phyloP scores from a whole-genome alignment of 2,113 vertebrate genomes.

The Dryoscopus gambensis region DNA sequence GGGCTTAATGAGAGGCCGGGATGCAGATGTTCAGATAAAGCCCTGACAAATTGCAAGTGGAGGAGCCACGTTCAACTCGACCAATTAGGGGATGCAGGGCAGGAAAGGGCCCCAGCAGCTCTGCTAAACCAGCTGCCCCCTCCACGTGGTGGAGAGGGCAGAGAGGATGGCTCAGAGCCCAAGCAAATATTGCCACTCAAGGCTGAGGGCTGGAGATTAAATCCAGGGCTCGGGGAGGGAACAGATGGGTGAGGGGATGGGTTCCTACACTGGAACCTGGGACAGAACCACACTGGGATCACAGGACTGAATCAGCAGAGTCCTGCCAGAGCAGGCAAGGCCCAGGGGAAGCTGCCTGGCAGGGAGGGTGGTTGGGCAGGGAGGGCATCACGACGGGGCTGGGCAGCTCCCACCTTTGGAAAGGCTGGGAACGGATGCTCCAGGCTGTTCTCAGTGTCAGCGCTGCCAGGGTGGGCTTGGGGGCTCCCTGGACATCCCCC shows the following conservation, averaged over 20 bases:
- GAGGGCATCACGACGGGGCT: accelerated
- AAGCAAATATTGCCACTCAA: not conserved
- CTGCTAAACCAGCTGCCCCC: not conserved
- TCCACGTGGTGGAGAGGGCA: not conserved
- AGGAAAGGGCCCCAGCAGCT: not conserved
- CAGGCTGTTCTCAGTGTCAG: not conserved
- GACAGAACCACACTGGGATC: not conserved
- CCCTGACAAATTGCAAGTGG: not conserved
- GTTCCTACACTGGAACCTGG: not conserved
- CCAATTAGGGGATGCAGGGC: not conserved
- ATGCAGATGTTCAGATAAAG: constrained; percentile 37
- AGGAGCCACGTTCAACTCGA: not conserved
- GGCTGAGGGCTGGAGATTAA: not conserved
- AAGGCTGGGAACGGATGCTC: not conserved
- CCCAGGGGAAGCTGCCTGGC: not conserved
- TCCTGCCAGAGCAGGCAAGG: not conserved
- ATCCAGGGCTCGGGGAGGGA: not conserved
- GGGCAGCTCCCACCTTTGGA: not conserved
- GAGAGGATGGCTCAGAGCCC: not conserved
- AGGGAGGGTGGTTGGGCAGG: not conserved
- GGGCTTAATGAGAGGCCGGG: constrained; percentile 32
- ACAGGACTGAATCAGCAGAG: not conserved
- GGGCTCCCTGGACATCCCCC: not conserved
- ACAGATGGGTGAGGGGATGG: not conserved
- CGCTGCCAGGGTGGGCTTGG: not conserved